Conservation (phyloP, 2,113 vertebrate species). For the Cnemophilus loriae region DNA sequence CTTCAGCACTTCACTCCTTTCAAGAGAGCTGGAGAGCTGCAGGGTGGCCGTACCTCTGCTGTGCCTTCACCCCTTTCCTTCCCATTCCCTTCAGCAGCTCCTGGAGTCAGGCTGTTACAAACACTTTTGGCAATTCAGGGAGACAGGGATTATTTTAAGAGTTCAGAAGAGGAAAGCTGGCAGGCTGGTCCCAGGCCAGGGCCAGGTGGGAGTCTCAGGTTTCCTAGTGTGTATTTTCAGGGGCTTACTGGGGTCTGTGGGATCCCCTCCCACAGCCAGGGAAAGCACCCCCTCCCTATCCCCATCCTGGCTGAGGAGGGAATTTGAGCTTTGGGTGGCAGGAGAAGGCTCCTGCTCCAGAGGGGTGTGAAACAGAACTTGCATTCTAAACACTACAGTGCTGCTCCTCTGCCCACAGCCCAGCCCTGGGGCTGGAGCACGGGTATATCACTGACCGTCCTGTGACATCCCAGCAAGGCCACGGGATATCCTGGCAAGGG, state of each 20-base stretch:
- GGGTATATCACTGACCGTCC: background rate
- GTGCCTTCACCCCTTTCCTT: background rate
- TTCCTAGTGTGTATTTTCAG: constrained; percentile 26
- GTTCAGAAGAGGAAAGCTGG: background rate
- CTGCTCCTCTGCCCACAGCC: background rate
- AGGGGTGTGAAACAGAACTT: background rate
- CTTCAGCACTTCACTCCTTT: background rate
- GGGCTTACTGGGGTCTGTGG: background rate
- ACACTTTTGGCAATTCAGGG: background rate
- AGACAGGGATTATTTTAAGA: constrained; percentile 18
- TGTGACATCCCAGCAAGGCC: background rate
- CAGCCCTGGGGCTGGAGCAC: accelerated
- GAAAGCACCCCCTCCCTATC: background rate
- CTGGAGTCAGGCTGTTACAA: background rate
- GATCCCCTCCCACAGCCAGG: background rate
- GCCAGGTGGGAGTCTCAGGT: constrained; percentile 29
- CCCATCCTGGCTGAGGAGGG: background rate
- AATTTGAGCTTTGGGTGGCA: background rate
- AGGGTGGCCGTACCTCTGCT: background rate
- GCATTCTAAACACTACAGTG: background rate
- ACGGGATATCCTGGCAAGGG: background rate
- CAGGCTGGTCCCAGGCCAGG: background rate
- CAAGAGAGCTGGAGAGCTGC: background rate
- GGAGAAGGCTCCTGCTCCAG: background rate
- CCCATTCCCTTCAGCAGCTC: background rate